Percentiles rank a stretch among this genome's conserved stretches.
Conservation (phyloP, 1,140 invertebrate genomes). For the Ooceraea biroi region DNA sequence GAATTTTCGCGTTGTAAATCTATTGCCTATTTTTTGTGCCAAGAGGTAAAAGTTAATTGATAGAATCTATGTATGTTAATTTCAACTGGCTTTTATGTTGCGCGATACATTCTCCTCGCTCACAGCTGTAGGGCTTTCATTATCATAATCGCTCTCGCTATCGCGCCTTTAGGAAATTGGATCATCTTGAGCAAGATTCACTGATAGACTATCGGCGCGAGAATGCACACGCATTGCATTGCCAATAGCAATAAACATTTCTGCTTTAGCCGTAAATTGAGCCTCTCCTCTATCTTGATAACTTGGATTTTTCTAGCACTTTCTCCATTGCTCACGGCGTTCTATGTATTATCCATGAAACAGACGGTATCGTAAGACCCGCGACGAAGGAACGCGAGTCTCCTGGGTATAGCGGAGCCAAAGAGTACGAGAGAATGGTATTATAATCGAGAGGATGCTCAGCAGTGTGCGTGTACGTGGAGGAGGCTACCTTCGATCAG, state of each 20-base stretch:
- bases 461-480: neutral
- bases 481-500: constrained; percentile 5
- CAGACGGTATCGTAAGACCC: constrained; percentile 6
- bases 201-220: neutral
- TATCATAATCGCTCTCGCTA: constrained; percentile 38
- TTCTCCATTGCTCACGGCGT: neutral
- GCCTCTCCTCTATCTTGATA: neutral
- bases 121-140: constrained; percentile 38
- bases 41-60: neutral
- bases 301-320: neutral
- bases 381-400: constrained; percentile 71
- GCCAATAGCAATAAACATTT: neutral
- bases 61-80: neutral
- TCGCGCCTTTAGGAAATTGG: constrained; percentile 33
- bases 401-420: constrained; percentile 67
- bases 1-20: neutral
- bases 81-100: neutral
- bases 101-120: neutral
- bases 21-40: neutral
- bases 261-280: neutral
- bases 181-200: constrained; percentile 18
- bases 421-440: constrained; percentile 39
- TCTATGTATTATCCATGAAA: neutral
- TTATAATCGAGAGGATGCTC: constrained; percentile 61
- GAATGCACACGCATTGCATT: neutral